phyloP scores from a whole-genome alignment of 2,888 invertebrate species.

The Drosophila ochracea region DNA sequence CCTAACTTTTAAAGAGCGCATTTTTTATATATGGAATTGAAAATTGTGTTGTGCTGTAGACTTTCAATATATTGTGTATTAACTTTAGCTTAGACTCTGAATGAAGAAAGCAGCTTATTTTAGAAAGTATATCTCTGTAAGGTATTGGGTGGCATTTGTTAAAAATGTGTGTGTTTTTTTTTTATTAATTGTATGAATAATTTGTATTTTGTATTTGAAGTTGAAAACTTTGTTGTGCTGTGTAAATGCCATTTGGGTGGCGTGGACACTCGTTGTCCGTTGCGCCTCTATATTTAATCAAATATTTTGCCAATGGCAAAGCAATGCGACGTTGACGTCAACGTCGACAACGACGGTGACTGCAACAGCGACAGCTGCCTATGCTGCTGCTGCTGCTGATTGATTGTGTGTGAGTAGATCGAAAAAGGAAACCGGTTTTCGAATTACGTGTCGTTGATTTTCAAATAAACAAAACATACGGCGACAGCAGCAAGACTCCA shows the following conservation, averaged over 20 bases:
- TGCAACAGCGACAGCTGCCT: conserved; percentile 9
- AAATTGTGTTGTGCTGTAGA: conserved; percentile 29
- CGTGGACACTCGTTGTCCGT: conserved; percentile 47
- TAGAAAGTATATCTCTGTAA: background rate
- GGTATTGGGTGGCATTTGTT: background rate
- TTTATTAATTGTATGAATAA: background rate
- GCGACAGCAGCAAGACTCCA: conserved; percentile 3
- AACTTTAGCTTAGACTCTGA: background rate
- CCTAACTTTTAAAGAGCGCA: background rate
- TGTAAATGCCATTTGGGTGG: conserved; percentile 57
- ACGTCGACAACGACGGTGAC: conserved; percentile 4
- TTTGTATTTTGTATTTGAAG: background rate
- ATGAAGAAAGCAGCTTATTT: background rate
- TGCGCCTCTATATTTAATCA: conserved; percentile 69
- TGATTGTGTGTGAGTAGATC: conserved; percentile 20
- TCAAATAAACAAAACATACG: conserved; percentile 27
- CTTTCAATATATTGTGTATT: background rate
- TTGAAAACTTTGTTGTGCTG: conserved; percentile 24
- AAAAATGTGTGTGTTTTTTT: background rate
- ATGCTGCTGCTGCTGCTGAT: conserved; percentile 12
- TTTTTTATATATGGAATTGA: background rate
- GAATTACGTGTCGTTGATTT: conserved; percentile 46
- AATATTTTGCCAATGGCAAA: conserved; percentile 73
- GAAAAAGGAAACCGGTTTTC: conserved; percentile 54
- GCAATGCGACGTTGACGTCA: conserved; percentile 6